Conservation (phyloP, 2,797 vertebrate genomes). For the Neosalanx taihuensis region DNA sequence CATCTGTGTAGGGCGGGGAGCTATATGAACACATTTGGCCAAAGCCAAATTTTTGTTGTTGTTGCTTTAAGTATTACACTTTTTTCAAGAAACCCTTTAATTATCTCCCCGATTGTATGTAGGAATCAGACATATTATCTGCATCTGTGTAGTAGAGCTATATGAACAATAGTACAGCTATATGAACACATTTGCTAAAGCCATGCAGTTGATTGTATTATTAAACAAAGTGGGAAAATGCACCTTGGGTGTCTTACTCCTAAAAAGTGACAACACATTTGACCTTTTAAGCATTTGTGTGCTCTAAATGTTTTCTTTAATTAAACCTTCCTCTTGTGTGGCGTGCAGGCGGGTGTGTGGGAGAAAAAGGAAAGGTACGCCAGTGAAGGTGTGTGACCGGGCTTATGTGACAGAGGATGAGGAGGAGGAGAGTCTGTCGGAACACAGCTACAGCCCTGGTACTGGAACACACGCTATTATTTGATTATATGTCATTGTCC, state of each 20-base stretch:
- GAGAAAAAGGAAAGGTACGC: conserved; percentile 80
- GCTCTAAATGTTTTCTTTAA: background rate
- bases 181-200: too few relatives aligned
- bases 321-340: conserved; percentile 1
- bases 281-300: background rate
- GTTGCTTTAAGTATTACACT: too few relatives aligned
- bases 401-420: conserved; percentile 81
- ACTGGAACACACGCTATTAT: conserved; percentile 21
- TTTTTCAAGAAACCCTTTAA: too few relatives aligned
- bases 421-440: conserved; percentile 82
- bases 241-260: too few relatives aligned
- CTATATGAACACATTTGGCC: too few relatives aligned
- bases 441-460: conserved; percentile 83
- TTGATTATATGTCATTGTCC: background rate
- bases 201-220: too few relatives aligned
- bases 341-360: conserved; percentile 74
- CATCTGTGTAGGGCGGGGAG: too few relatives aligned
- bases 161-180: too few relatives aligned
- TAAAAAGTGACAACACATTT: too few relatives aligned
- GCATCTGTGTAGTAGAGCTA: background rate
- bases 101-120: too few relatives aligned
- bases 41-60: too few relatives aligned
- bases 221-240: too few relatives aligned
- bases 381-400: conserved; percentile 80
- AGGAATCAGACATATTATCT: background rate